Evolutionary conservation across 2,888 invertebrate species (phyloP).

Genomic region (Shargacucullia verbasci): DNA sequence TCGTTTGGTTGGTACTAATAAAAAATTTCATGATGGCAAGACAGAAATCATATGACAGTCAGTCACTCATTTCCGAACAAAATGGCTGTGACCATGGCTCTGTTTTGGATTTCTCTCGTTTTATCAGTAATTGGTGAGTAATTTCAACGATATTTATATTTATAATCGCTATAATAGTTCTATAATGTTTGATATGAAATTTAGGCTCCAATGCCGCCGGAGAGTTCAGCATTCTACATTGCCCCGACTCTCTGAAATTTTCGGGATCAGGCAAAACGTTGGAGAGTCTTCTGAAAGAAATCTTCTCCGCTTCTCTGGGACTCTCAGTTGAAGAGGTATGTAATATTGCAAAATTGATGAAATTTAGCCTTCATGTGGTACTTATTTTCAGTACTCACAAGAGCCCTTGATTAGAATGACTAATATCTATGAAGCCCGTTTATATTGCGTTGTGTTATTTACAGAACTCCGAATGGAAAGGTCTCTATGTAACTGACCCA

Average conservation of each 20-base stretch:
- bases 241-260: conserved; percentile 91
- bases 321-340: conserved; percentile 92
- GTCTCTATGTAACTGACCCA: conserved; percentile 91
- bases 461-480: conserved; percentile 91
- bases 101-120: conserved; percentile 78
- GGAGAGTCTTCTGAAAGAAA: conserved; percentile 91
- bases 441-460: conserved; percentile 25
- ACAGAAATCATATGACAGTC: conserved; percentile 85
- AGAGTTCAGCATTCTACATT: conserved; percentile 91
- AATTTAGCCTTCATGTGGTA: background rate
- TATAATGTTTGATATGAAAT: conserved; percentile 35
- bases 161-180: background rate
- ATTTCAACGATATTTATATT: background rate
- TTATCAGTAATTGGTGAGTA: conserved; percentile 80
- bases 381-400: background rate
- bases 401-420: background rate
- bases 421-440: too few relatives aligned
- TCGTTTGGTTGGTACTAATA: conserved; percentile 45
- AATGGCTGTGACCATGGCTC: conserved; percentile 81
- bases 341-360: conserved; percentile 3
- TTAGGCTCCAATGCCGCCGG: conserved; percentile 89
- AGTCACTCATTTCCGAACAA: conserved; percentile 70
- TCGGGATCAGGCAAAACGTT: conserved; percentile 90
- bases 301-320: conserved; percentile 92
- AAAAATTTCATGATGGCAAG: conserved; percentile 61